Percentiles rank a stretch among this genome's conserved stretches.
Conservation (phyloP, 2,888 invertebrate species). For the Caenorhabditis zanzibari region DNA sequence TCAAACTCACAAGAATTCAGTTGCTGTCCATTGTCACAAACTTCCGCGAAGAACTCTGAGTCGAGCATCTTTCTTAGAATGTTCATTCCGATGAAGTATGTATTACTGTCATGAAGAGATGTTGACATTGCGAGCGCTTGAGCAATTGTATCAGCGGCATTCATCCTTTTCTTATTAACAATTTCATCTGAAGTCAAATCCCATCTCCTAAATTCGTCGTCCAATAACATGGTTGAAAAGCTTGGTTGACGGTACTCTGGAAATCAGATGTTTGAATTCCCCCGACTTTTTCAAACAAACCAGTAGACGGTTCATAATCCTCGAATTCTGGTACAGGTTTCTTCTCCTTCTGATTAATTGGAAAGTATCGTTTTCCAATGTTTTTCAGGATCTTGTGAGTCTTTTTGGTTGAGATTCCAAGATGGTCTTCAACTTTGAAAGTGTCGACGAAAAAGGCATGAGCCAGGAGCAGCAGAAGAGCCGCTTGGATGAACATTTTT, state of each 20-base stretch:
- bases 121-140: too few relatives aligned
- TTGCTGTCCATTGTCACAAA: background rate
- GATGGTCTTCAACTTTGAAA: background rate
- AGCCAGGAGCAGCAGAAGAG: background rate
- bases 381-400: background rate
- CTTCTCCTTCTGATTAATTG: background rate
- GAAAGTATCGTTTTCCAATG: constrained; percentile 3
- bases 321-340: too few relatives aligned
- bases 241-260: too few relatives aligned
- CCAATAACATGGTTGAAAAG: too few relatives aligned
- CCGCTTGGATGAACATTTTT: background rate
- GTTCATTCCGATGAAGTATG: too few relatives aligned
- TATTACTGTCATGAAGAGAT: too few relatives aligned
- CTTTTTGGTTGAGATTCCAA: background rate
- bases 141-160: too few relatives aligned
- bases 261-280: background rate
- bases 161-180: too few relatives aligned
- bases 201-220: too few relatives aligned
- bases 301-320: too few relatives aligned
- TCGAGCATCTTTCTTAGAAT: background rate
- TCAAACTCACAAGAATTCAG: constrained; percentile 1
- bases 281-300: too few relatives aligned
- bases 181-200: too few relatives aligned
- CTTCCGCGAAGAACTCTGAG: background rate
- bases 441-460: background rate